phyloP scores from a whole-genome alignment of 2,888 invertebrate species.

The Nymphalis urticae region DNA sequence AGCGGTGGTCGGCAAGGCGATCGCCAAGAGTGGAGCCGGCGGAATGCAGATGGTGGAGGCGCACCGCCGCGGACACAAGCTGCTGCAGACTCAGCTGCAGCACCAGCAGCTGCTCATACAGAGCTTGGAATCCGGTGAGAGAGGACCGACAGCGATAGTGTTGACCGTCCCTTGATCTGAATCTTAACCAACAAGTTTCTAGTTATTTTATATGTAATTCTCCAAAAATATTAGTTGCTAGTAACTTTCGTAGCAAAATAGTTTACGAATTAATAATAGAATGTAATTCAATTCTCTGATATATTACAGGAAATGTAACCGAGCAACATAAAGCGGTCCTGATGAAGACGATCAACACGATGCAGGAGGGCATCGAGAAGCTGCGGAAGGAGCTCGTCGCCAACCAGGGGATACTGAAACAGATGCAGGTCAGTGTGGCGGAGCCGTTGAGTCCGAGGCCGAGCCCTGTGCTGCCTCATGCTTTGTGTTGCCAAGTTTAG shows the following conservation, averaged over 20 bases:
- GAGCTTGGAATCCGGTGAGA: constrained; percentile 87
- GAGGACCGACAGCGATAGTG: no score
- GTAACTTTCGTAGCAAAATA: no score
- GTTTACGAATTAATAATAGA: no score
- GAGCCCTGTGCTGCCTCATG: not conserved
- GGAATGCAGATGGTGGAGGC: constrained; percentile 88
- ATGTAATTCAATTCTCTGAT: no score
- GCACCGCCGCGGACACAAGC: constrained; percentile 91
- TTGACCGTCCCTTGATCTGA: no score
- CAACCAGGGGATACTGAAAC: constrained; percentile 62
- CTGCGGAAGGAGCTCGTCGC: constrained; percentile 85
- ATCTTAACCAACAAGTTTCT: no score
- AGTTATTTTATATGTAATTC: no score
- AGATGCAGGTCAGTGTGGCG: constrained; percentile 62
- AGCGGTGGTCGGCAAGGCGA: constrained; percentile 49
- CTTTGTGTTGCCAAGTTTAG: no score
- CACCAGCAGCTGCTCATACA: constrained; percentile 92
- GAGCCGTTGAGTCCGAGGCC: not conserved
- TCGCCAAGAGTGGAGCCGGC: constrained; percentile 1
- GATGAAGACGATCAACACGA: constrained; percentile 89
- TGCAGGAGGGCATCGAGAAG: constrained; percentile 91
- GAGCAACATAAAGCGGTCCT: constrained; percentile 89
- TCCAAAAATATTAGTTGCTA: no score
- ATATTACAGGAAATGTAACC: constrained; percentile 71
- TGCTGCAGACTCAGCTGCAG: constrained; percentile 93